Base-by-base conservation (phyloP, 2,797 vertebrate genomes). In the Falco biarmicus region DNA sequence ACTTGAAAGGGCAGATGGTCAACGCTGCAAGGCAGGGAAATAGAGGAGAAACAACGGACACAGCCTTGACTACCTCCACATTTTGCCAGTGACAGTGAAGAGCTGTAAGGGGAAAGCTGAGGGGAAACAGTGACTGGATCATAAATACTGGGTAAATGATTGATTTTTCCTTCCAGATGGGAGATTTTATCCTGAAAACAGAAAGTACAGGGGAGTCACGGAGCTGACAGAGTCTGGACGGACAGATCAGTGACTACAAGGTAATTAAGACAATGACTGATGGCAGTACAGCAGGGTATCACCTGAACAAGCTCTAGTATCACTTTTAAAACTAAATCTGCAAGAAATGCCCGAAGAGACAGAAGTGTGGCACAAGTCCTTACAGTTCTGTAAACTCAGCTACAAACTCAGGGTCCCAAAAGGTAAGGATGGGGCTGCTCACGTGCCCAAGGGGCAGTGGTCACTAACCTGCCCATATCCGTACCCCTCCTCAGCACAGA, bases 401-500 rank as follows among this genome's bases (percentile, higher is more conserved):
- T 25, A 65, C 50, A 76, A 75, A 32, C 32, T 4, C 32, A 43
- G 59, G 25, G 26, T 87, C 56, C 53, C 71, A 29, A 31, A 53
- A 57, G 17, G 29, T 1, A 2, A 47, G 24, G 48, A 13, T 10
- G 3, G 14, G 25, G 31, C 45, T 28, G 56, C 34, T 51, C 4
- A 4, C 1, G 0, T 24, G 25, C 47, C 24, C 48, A 19, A 34
- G 32, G 5, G n/a, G 54, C 54, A 32, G 3, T 0, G 5, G 28
- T 13, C 51, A 32, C 31, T 1, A 37, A 13, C 15, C 26, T 63
- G 47, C 13, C 76, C 9, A 1, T 4, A 34, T 3, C 39, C 2
- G 1, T 10, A 9, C 25, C 6, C 31, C 7, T 43, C 48, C 18
- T 9, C 1, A 1, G 31, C 56, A 77, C 0, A 0, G 6, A 26